phyloP scores from a whole-genome alignment of 2,888 invertebrate species.

The Nephrotoma flavescens region DNA sequence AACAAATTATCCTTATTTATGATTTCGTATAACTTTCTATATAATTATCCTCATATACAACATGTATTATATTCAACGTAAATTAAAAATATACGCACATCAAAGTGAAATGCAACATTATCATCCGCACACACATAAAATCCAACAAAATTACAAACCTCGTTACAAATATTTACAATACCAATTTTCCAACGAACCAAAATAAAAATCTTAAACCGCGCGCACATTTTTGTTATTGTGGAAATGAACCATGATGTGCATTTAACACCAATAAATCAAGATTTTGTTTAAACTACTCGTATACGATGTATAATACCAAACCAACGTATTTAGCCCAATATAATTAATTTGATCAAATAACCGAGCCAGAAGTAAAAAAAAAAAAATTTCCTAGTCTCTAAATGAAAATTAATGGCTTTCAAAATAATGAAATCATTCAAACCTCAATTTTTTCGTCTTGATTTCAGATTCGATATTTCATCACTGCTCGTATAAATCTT shows the following conservation, averaged over 20 bases:
- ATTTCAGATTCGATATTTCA: background rate
- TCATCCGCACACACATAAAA: background rate
- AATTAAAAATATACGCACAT: background rate
- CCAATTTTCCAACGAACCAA: background rate
- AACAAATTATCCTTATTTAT: background rate
- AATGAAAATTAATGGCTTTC: background rate
- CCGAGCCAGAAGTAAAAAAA: background rate
- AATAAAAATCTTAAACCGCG: background rate
- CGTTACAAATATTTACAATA: background rate
- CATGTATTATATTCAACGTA: background rate
- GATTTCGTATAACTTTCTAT: background rate
- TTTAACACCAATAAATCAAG: background rate
- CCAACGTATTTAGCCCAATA: background rate
- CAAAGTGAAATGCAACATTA: background rate
- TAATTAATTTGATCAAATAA: background rate
- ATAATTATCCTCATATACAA: background rate
- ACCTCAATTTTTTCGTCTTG: background rate
- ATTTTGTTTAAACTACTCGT: background rate
- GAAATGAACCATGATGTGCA: background rate
- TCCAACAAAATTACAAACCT: background rate
- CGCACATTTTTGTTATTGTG: background rate
- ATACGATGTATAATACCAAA: too few relatives aligned
- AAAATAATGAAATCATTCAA: background rate
- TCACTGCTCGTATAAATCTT: background rate
- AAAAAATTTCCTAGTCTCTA: background rate